Evolutionary conservation across 2,888 invertebrate species (phyloP), one percentile per base, ranked within the genome.

Genomic region (Reticulitermes lucifugus): DNA sequence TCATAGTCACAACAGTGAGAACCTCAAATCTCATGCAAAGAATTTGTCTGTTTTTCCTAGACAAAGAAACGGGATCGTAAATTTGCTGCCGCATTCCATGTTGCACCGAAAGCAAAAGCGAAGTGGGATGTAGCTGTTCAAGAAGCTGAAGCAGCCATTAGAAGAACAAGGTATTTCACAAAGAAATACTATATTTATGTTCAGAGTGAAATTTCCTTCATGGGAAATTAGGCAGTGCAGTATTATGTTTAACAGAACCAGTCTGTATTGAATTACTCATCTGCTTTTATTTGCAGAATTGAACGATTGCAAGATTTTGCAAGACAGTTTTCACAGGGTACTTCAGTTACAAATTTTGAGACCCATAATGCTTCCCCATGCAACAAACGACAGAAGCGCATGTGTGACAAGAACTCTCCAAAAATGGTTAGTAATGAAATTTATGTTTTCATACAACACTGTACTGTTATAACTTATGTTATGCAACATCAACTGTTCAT

Each of bases 51-150:
- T 65, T n/a, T 65, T n/a, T 65, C 4, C 12, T 65, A 65, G 65
- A 65, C n/a, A n/a, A 77, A 77, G 77, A 86, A 87, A 87, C 51
- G 43, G 87, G 92, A 93, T 85, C 91, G 93, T 0, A 92, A 90
- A 89, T 89, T 92, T 73, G 92, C 92, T 87, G 91, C 92, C 60
- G 93, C 93, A 10, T 93, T 92, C 88, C 90, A 92, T 79, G 90
- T 94, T 29, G 92, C 93, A n/a, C 92, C 93, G 71, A 91, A 92
- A 87, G 91, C 93, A 87, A 91, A 92, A 88, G 88, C 91, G 5
- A 92, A 93, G 84, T 97, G 97, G 97, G 92, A 93, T 60, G 91
- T 92, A 79, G 96, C 97, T 0, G 94, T 97, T 0, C 92, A 93
- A n/a, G 96, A 97, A 91, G 96, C 96, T 0, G 95, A 95, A 88